Conservation (phyloP, 1,140 invertebrate genomes). For the Sarcophaga peregrina region DNA sequence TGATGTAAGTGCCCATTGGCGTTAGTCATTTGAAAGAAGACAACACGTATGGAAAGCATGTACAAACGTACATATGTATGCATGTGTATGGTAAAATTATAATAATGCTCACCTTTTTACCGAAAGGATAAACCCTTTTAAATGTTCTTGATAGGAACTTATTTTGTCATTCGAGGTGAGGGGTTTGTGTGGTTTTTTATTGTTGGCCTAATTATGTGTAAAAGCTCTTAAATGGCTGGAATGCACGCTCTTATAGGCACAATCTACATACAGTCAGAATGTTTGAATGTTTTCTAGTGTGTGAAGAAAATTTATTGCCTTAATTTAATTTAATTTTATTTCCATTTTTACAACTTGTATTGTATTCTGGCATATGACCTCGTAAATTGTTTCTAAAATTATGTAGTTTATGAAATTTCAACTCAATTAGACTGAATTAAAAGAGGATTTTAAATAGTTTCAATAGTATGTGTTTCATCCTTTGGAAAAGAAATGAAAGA, state of each 20-base stretch:
- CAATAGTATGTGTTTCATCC: no score
- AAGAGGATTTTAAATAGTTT: background rate
- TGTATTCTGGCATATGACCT: background rate
- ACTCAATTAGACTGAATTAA: background rate
- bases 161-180: background rate
- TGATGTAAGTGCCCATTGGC: background rate
- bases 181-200: background rate
- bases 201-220: slow-evolving; percentile 36
- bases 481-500: no score
- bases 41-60: background rate
- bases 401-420: slow-evolving; percentile 7
- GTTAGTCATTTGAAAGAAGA: background rate
- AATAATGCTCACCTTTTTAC: slow-evolving; percentile 18
- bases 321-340: background rate
- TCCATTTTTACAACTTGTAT: background rate
- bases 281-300: background rate
- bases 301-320: slow-evolving; percentile 28
- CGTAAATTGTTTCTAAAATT: background rate
- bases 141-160: slow-evolving; percentile 5
- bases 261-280: background rate
- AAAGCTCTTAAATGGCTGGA: slow-evolving; percentile 35
- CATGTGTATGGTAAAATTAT: background rate
- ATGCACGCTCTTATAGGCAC: background rate
- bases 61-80: background rate
- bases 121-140: slow-evolving; percentile 24